Conservation (phyloP, 2,797 vertebrate species). For the Gymnodraco acuticeps region DNA sequence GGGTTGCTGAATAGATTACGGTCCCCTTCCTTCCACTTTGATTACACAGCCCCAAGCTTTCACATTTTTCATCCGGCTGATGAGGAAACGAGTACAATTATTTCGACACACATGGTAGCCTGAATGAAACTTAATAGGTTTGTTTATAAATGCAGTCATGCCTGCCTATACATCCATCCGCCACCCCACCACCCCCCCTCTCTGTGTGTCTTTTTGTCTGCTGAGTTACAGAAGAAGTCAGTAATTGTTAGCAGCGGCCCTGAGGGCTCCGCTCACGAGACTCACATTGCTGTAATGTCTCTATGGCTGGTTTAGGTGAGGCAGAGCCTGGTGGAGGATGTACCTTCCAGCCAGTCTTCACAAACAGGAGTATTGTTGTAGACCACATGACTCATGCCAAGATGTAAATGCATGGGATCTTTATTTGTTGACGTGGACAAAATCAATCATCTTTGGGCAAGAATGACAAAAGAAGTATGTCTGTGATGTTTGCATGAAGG, state of each 20-base stretch:
- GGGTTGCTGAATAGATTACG: background rate
- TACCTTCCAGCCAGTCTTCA: conserved; percentile 21
- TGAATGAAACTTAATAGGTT: background rate
- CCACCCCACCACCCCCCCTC: too few species aligned
- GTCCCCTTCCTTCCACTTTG: background rate
- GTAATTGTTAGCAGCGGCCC: conserved; percentile 54
- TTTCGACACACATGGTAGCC: background rate
- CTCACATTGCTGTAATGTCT: conserved; percentile 54
- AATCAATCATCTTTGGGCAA: conserved; percentile 12
- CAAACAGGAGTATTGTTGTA: conserved; percentile 33
- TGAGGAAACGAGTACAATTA: background rate
- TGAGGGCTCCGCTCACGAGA: conserved; percentile 59
- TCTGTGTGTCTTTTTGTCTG: conserved; percentile 7
- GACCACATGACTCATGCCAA: conserved; percentile 16
- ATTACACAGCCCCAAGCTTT: background rate
- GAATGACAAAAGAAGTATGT: background rate
- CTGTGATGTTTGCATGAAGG: conserved; percentile 14
- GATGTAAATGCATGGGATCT: conserved; percentile 29
- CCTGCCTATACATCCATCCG: background rate
- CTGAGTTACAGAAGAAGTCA: conserved; percentile 47
- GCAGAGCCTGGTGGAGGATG: conserved; percentile 12
- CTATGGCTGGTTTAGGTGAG: conserved; percentile 36
- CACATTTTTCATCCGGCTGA: background rate
- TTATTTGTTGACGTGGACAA: conserved; percentile 11
- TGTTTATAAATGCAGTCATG: conserved; percentile 26